Evolutionary conservation across 1,140 invertebrate genomes (phyloP).

Genomic region (Drosophila seguyi): DNA sequence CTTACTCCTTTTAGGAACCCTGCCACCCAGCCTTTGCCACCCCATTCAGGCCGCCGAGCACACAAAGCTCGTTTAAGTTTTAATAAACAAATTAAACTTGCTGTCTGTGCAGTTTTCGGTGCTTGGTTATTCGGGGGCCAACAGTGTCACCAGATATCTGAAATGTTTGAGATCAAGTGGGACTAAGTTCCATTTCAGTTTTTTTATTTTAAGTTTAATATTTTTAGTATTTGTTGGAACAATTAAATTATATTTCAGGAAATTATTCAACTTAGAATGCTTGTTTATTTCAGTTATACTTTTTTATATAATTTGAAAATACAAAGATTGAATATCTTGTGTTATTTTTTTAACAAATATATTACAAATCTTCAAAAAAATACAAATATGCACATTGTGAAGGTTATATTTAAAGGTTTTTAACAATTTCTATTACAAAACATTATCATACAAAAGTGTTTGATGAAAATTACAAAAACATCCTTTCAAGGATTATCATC

Average conservation of each 20-base stretch:
- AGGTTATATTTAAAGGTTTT: too few relatives aligned
- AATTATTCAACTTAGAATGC: background rate
- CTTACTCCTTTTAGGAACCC: slow-evolving; percentile 1
- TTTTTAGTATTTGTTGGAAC: background rate
- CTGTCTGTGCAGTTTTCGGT: slow-evolving; percentile 60
- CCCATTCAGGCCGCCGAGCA: slow-evolving; percentile 41
- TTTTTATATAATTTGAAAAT: background rate
- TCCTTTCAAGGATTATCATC: background rate
- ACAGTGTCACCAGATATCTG: slow-evolving; percentile 26
- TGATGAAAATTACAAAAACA: background rate
- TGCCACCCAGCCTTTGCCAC: slow-evolving; percentile 23
- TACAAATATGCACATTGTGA: background rate
- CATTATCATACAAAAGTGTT: background rate
- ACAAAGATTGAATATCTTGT: too few relatives aligned
- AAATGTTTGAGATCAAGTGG: slow-evolving; percentile 25
- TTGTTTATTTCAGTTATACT: background rate
- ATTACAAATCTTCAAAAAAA: too few relatives aligned
- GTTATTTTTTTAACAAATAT: too few relatives aligned
- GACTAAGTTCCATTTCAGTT: background rate
- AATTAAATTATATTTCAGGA: background rate
- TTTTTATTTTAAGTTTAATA: too few relatives aligned
- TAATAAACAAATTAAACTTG: slow-evolving; percentile 83
- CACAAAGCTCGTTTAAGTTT: slow-evolving; percentile 78
- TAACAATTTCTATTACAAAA: background rate
- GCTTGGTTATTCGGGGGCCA: slow-evolving; percentile 20